Conservation (phyloP, 2,888 invertebrate species). For the Dorcus parallelipipedus region DNA sequence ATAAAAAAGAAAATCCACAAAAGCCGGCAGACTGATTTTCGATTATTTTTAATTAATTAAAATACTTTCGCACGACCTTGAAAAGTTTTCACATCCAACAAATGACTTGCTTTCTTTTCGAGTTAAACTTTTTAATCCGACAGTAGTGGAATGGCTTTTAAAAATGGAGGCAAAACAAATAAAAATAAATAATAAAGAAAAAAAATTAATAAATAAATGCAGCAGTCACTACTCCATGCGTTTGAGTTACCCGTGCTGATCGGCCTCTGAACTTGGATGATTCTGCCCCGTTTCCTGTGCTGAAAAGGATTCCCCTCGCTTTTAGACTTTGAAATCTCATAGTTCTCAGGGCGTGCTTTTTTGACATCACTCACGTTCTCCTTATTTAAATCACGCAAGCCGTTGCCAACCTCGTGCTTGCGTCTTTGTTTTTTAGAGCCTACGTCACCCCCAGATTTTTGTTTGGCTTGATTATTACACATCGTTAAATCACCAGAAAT, state of each 20-base stretch:
- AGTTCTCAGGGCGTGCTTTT: slow-evolving; percentile 26
- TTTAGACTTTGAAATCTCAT: slow-evolving; percentile 43
- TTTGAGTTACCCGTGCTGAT: slow-evolving; percentile 36
- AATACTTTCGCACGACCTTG: too few relatives aligned
- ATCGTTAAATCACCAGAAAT: neutral
- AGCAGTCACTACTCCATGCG: neutral
- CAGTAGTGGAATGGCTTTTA: too few relatives aligned
- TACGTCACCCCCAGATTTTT: neutral
- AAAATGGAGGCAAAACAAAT: too few relatives aligned
- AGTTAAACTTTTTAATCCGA: too few relatives aligned
- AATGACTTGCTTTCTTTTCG: too few relatives aligned
- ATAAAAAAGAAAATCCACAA: too few relatives aligned
- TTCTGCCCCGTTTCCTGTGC: slow-evolving; percentile 43
- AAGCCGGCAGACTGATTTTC: too few relatives aligned
- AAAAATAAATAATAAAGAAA: neutral
- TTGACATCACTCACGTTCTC: neutral
- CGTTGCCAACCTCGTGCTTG: neutral
- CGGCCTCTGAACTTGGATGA: slow-evolving; percentile 41
- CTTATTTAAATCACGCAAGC: neutral
- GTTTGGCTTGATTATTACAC: neutral
- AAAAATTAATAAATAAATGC: neutral
- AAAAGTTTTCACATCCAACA: too few relatives aligned
- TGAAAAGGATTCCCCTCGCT: slow-evolving; percentile 48
- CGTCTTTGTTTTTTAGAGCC: neutral
- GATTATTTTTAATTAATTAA: too few relatives aligned